phyloP scores from a whole-genome alignment of 2,797 vertebrate genomes.

The Percopsis omiscomaycus region DNA sequence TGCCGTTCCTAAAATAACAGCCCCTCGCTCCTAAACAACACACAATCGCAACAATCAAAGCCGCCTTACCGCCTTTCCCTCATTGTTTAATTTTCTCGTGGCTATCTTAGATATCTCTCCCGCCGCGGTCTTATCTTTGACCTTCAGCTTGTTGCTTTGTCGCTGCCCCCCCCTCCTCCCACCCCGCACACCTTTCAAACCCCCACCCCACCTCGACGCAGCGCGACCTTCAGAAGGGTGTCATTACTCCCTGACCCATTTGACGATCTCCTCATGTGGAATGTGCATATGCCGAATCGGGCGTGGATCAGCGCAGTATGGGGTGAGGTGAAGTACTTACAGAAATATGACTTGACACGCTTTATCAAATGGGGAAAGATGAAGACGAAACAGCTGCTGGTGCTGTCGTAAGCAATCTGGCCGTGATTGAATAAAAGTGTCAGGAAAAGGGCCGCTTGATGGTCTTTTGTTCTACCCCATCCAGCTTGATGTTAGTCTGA shows the following conservation, averaged over 20 bases:
- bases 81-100: constrained; percentile 88
- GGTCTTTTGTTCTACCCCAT: constrained; percentile 99
- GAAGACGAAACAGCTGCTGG: constrained; percentile 99
- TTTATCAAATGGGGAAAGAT: constrained; percentile 99
- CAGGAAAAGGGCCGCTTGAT: constrained; percentile 99
- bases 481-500: constrained; percentile 99
- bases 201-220: constrained; percentile 76
- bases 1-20: constrained; percentile 85
- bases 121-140: constrained; percentile 90
- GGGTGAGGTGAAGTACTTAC: constrained; percentile 99
- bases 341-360: constrained; percentile 99
- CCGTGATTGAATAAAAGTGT: constrained; percentile 99
- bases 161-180: constrained; percentile 68
- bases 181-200: constrained; percentile 11
- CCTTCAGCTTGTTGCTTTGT: constrained; percentile 92
- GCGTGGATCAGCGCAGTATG: constrained; percentile 80
- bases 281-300: constrained; percentile 94
- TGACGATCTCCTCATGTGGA: constrained; percentile 91
- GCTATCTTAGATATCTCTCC: constrained; percentile 85
- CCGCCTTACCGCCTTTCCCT: constrained; percentile 73
- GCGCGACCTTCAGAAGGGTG: constrained; percentile 95
- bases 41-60: constrained; percentile 81
- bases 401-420: constrained; percentile 99
- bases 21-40: constrained; percentile 76
- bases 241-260: constrained; percentile 97